Conservation (phyloP, 2,888 invertebrate species). For the Trisateles emortualis region DNA sequence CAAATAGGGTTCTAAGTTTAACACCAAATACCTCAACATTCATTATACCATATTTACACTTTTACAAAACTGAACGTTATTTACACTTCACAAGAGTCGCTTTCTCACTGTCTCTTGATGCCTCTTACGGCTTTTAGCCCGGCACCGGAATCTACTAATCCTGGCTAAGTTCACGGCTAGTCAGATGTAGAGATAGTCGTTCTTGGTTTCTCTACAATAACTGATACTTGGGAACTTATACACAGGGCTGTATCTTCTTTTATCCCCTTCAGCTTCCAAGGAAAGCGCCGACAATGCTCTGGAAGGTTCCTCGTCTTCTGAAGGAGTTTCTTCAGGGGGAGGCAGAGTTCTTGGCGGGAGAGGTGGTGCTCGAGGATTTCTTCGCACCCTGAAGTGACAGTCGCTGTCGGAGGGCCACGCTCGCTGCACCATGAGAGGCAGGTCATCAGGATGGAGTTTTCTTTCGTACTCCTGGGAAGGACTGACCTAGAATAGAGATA, state of each 20-base stretch:
- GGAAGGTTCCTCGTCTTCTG: conserved; percentile 71
- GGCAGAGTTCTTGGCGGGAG: conserved; percentile 88
- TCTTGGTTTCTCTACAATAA: conserved; percentile 79
- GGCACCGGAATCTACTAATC: conserved; percentile 48
- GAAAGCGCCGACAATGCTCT: conserved; percentile 79
- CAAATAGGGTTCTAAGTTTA: conserved; percentile 47
- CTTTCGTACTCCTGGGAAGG: conserved; percentile 95
- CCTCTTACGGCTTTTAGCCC: conserved; percentile 50
- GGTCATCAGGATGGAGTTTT: conserved; percentile 95
- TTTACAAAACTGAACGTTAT: conserved; percentile 63
- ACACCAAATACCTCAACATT: conserved; percentile 54
- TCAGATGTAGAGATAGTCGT: conserved; percentile 83
- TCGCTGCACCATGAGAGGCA: conserved; percentile 93
- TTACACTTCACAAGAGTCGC: conserved; percentile 71
- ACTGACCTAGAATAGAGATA: conserved; percentile 83
- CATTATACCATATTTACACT: conserved; percentile 68
- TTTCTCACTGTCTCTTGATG: conserved; percentile 59
- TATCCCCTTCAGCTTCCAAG: conserved; percentile 74
- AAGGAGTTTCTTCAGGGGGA: conserved; percentile 61
- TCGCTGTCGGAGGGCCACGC: conserved; percentile 90
- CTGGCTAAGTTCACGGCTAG: conserved; percentile 59
- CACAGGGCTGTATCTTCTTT: conserved; percentile 79
- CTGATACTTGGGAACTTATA: conserved; percentile 83
- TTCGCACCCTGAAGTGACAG: conserved; percentile 93
- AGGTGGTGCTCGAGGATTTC: conserved; percentile 94